Percentiles rank a stretch among this genome's conserved stretches.
Evolutionary conservation across 2,888 invertebrate genomes (phyloP).

Genomic region (Terebella lapidaria): DNA sequence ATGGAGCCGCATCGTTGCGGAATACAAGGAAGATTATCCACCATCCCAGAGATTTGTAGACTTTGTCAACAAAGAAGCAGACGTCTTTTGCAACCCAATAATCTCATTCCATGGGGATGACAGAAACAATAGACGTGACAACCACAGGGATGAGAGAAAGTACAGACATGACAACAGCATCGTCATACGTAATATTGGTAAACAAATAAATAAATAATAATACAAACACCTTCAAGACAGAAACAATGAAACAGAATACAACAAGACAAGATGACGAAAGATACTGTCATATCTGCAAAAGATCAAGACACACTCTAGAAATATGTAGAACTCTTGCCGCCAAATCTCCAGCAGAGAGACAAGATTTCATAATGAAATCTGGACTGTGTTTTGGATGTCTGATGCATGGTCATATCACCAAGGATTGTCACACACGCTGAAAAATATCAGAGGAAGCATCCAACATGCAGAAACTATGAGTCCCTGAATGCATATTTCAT

Average conservation of each 20-base stretch:
- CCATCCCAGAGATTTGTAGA: constrained; percentile 16
- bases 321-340: neutral
- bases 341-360: neutral
- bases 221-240: no score
- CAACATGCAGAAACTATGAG: no score
- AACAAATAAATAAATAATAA: no score
- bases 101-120: constrained; percentile 13
- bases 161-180: no score
- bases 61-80: constrained; percentile 20
- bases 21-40: constrained; percentile 17
- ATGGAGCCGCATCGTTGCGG: constrained; percentile 17
- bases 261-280: no score
- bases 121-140: no score
- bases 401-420: constrained; percentile 21
- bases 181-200: no score
- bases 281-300: no score
- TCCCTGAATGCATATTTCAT: no score
- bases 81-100: constrained; percentile 23
- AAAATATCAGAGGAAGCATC: constrained; percentile 21
- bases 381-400: constrained; percentile 28
- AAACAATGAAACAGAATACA: neutral
- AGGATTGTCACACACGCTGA: constrained; percentile 17
- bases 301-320: no score
- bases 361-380: constrained; percentile 14
- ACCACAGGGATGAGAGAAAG: no score